Percentiles rank a stretch among this genome's conserved stretches.
These are phyloP conservation scores for Tetramorium parvispinum DNA, from an alignment of 1,140 invertebrate genomes.

Conservation along the genomic window DNA sequence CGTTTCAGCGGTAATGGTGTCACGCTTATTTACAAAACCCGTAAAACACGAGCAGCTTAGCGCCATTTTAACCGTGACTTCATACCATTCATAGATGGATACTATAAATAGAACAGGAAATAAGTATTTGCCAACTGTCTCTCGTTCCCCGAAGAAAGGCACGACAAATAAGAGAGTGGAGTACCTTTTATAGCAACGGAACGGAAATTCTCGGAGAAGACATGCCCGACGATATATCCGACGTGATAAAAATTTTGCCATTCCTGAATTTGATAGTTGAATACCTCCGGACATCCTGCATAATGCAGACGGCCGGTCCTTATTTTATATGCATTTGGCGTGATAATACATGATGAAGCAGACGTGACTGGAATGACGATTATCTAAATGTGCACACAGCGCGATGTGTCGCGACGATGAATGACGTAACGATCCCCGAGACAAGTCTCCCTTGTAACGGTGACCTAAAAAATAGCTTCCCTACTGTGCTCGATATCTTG, in stretches of 20 bases:
- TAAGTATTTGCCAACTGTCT: constrained; percentile 10
- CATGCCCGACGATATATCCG: neutral
- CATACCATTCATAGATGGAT: constrained; percentile 26
- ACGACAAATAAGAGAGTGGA: neutral
- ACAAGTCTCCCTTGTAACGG: constrained; percentile 64
- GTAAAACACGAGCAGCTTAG: neutral
- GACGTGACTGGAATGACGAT: constrained; percentile 58
- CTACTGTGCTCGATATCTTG: constrained; percentile 4
- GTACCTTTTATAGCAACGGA: neutral
- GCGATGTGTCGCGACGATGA: constrained; percentile 46
- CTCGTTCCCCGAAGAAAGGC: neutral
- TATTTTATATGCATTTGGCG: constrained; percentile 5
- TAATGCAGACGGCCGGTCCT: constrained; percentile 23
- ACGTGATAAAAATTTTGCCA: neutral
- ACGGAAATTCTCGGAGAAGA: neutral
- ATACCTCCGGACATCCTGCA: neutral
- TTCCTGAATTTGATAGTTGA: neutral
- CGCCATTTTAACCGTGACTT: constrained; percentile 64
- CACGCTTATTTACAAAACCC: constrained; percentile 71
- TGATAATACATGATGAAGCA: constrained; percentile 44
- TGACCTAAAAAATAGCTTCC: constrained; percentile 62
- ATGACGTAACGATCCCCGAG: constrained; percentile 65
- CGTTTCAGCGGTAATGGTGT: constrained; percentile 33
- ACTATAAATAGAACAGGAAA: constrained; percentile 25
- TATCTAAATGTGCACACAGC: constrained; percentile 65